Conservation (phyloP, 2,113 vertebrate genomes). For the Brachionichthys hirsutus region DNA sequence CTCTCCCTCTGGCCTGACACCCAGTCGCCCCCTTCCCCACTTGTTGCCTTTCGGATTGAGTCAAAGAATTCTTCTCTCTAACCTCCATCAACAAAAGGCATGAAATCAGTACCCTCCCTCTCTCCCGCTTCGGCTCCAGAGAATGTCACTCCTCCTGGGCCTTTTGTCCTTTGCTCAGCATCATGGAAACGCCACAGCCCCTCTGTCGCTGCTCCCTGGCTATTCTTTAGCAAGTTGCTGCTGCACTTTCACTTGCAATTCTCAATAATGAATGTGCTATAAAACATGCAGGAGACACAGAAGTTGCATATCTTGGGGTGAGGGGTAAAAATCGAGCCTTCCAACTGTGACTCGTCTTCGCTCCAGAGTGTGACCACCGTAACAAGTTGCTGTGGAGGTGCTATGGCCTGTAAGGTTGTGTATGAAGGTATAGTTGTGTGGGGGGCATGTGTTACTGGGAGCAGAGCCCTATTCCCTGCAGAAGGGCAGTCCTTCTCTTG, state of each 20-base stretch:
- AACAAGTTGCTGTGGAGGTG: constrained; percentile 47
- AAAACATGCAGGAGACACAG: constrained; percentile 66
- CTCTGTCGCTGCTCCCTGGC: constrained; percentile 57
- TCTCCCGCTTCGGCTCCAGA: constrained; percentile 71
- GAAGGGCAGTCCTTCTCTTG: constrained; percentile 55
- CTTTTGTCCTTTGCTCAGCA: constrained; percentile 80
- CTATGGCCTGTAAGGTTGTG: constrained; percentile 36
- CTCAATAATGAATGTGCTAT: constrained; percentile 66
- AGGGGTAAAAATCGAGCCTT: constrained; percentile 28
- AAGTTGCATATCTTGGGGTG: constrained; percentile 55
- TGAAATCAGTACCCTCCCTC: constrained; percentile 83
- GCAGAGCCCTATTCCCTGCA: constrained; percentile 41
- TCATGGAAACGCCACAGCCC: constrained; percentile 58
- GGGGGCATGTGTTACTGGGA: constrained; percentile 53
- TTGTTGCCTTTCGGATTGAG: constrained; percentile 87
- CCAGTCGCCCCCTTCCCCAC: constrained; percentile 84
- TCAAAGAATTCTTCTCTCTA: constrained; percentile 85
- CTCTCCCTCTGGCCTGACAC: constrained; percentile 73
- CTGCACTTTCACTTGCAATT: constrained; percentile 63
- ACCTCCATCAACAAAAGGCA: constrained; percentile 86
- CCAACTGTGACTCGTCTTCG: constrained; percentile 21
- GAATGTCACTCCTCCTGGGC: constrained; percentile 82
- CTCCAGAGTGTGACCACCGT: constrained; percentile 25
- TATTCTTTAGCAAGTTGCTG: constrained; percentile 69
- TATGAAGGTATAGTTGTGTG: constrained; percentile 48